Evolutionary conservation across 1,140 invertebrate species (phyloP), one percentile per base, ranked within the genome.

Genomic region (Danaus plexippus): DNA sequence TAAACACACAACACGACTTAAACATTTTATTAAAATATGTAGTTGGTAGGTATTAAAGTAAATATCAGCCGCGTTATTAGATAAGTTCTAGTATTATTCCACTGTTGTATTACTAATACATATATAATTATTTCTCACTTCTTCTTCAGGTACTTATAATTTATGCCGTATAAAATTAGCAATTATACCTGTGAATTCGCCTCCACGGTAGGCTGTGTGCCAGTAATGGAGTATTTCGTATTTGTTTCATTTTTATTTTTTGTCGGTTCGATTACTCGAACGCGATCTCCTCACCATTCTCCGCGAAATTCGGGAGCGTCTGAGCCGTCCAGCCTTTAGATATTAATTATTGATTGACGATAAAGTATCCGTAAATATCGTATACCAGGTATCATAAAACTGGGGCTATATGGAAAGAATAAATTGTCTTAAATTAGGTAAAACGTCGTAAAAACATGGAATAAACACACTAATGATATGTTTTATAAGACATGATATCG

Each of bases 241-340:
- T 87, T 87, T 85, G 81, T 75, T 79, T 85, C 81, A 85, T 85
- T 87, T 85, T 87, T 76, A 77, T 81, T 87, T 87, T 87, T 87
- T 85, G 84, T 66, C 70, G 65, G 73, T 77, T 82, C 84, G 81
- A 85, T 87, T 87, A 87, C 84, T 67, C 76, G 84, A 82, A 85
- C 80, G 81, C 83, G 81, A 84, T 81, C 79, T 76, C 77, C 69
- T 71, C 75, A 77, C 80, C 80, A 77, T 84, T 80, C 78, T 73
- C 63, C 64, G 76, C 79, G 79, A 84, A 87, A 85, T 87, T 85
- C 81, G 81, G 81, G 81, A 85, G 83, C 81, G 76, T 82, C 80
- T 82, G 70, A 72, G 58, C 69, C 69, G 71, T 70, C 75, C 73
- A 73, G 75, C 77, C 73, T 73, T 69, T 70, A 80, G 78, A 80